Conservation (phyloP, 2,797 vertebrate species). For the Gambusia yucatana region DNA sequence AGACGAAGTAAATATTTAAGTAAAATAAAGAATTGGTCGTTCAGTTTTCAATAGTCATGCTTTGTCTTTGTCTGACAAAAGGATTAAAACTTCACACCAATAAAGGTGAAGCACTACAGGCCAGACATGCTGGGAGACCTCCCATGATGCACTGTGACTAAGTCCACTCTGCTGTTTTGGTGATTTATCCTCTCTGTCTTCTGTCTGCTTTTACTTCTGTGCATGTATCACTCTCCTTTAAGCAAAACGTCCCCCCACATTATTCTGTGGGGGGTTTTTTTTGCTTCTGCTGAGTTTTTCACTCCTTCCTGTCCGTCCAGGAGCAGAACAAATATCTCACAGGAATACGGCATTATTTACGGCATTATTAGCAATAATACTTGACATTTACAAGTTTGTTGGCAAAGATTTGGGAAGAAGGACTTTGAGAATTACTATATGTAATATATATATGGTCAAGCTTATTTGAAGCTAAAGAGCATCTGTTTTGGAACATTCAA, state of each 20-base stretch:
- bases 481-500: not conserved
- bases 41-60: not conserved
- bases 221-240: not conserved
- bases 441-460: not conserved
- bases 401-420: not conserved
- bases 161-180: not conserved
- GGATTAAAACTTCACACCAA: not conserved
- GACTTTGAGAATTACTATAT: not conserved
- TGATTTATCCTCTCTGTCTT: conserved; percentile 4
- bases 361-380: not conserved
- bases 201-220: not conserved
- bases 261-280: not conserved
- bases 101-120: not conserved
- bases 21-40: not conserved
- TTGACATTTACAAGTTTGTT: not conserved
- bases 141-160: not conserved
- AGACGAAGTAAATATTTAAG: not conserved
- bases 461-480: not conserved
- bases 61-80: not conserved
- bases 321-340: not conserved
- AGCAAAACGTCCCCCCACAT: not conserved
- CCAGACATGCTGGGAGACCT: not conserved
- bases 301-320: not conserved
- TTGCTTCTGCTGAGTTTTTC: not conserved
- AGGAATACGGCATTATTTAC: not conserved